Conservation (phyloP, 2,888 invertebrate species). For the Heliconius charithonia region DNA sequence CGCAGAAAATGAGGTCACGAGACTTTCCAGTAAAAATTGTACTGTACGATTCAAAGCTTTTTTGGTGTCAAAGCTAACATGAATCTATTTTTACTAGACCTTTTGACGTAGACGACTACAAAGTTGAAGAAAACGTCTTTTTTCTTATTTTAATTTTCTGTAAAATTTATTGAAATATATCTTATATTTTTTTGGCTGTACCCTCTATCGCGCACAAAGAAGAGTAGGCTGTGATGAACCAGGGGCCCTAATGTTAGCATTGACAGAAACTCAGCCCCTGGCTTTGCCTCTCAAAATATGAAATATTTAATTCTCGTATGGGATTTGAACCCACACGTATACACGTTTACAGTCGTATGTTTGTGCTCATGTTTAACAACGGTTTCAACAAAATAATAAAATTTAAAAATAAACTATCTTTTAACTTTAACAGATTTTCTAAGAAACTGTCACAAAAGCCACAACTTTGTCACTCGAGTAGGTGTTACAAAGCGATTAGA, state of each 20-base stretch:
- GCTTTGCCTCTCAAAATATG: no score
- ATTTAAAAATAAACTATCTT: neutral
- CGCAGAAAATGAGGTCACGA: neutral
- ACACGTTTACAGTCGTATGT: no score
- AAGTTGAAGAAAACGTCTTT: neutral
- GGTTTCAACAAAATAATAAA: neutral
- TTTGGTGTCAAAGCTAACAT: neutral
- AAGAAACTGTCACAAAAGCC: neutral
- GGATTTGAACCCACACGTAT: no score
- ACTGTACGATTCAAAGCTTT: neutral
- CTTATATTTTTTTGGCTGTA: neutral
- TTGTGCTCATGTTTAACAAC: no score
- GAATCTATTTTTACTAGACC: neutral
- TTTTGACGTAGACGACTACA: neutral
- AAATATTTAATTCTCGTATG: no score
- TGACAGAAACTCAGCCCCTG: no score
- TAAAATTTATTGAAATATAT: neutral
- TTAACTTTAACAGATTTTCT: neutral
- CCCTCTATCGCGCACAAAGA: no score
- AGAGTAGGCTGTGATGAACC: no score
- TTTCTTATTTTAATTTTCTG: neutral
- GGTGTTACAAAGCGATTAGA: slow-evolving; percentile 24
- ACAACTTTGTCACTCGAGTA: slow-evolving; percentile 8
- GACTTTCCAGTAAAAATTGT: slow-evolving; percentile 5
- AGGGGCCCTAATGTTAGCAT: no score